Base-by-base conservation (phyloP, 2,888 invertebrate genomes). In the Rugalucina vietnamica region DNA sequence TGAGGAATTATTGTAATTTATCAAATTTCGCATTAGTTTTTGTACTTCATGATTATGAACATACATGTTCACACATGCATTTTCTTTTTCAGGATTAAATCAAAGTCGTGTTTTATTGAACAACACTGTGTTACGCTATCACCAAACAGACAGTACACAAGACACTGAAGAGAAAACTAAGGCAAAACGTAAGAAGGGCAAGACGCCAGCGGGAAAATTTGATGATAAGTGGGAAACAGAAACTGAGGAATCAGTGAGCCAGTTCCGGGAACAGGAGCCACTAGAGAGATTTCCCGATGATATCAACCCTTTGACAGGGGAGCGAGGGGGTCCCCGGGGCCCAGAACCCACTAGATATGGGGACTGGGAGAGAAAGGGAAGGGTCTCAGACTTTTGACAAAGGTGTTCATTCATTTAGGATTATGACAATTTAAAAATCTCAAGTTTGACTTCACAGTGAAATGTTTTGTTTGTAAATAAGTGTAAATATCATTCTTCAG, bases 271-370 rank as follows among this genome's bases (percentile, higher is more conserved):
- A 94, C 97, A 97, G 92, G 97, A 98, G 92, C 97, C 98, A 0
- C 95, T 98, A 36, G 93, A 93, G 75, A 96, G 97, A 1, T 98
- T 97, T 96, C 98, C 99, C 21, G 96, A 98, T 93, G 97, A 97
- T 93, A 97, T 96, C 0, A 99, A 99, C 95, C 99, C 99, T 5
- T 93, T 96, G 81, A 99, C 99, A 8, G 99, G 99, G 18, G 99
- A 99, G 96, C 95, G 98, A 81, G 98, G 98, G 50, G 99, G 99
- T 0, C 99, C 99, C 0, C 96, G 96, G 91, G 99, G 99, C 8
- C 99, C 99, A 0, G 99, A 99, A 96, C 99, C 99, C 12, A 99
- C 99, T 18, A 96, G 99, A 90, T 99, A 98, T 95, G 99, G 99
- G 0, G 99, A 99, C 95, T 99, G 99, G 99, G 99, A 99, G 95